Evolutionary conservation across 2,888 invertebrate genomes (phyloP).

Genomic region (Apodemia mormo): DNA sequence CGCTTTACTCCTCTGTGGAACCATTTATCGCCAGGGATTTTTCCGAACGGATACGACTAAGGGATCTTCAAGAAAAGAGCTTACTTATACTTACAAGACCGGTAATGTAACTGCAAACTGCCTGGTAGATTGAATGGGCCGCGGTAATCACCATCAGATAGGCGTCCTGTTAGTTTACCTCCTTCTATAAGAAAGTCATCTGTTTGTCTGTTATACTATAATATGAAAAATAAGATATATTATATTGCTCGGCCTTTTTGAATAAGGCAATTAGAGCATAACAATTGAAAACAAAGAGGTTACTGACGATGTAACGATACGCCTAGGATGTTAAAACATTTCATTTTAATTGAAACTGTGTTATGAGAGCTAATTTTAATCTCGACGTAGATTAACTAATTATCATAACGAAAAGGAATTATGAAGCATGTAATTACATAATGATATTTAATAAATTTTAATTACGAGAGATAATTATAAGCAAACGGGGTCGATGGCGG

Average conservation of each 20-base stretch:
- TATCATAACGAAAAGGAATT: slow-evolving; percentile 2
- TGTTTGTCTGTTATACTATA: too few relatives aligned
- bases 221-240: too few relatives aligned
- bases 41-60: too few relatives aligned
- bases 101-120: too few relatives aligned
- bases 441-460: slow-evolving; percentile 1
- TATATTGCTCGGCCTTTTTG: background rate
- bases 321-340: background rate
- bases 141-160: too few relatives aligned
- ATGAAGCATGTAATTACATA: slow-evolving; percentile 1
- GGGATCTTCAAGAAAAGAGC: too few relatives aligned
- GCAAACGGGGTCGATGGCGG: slow-evolving; percentile 9
- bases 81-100: too few relatives aligned
- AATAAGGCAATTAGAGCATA: background rate
- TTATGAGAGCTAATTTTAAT: background rate
- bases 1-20: too few relatives aligned
- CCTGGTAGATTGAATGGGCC: too few relatives aligned
- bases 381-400: background rate
- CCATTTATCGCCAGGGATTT: too few relatives aligned
- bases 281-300: background rate
- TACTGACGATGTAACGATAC: background rate
- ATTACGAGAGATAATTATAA: slow-evolving; percentile 1
- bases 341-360: background rate
- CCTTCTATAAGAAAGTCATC: too few relatives aligned
- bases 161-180: too few relatives aligned